These are phyloP conservation scores for Labeo rohita DNA, from an alignment of 2,113 vertebrate species.

Conservation along the genomic window DNA sequence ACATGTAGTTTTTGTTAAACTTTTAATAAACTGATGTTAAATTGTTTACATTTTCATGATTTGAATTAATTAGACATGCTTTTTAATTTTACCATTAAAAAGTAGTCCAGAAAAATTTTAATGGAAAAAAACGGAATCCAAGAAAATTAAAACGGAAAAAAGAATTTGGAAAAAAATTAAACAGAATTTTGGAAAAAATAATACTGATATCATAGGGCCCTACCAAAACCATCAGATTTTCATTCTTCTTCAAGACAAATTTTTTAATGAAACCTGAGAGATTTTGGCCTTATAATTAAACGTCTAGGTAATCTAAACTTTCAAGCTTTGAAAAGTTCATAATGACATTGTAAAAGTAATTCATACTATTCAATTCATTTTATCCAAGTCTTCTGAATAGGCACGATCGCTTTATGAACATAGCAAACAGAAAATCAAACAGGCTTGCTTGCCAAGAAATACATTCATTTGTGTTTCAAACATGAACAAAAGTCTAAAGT, in stretches of 20 bases:
- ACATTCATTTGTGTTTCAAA: not conserved
- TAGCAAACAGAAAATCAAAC: not conserved
- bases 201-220: too few species aligned
- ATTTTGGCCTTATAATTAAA: not conserved
- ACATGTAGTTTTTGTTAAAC: too few species aligned
- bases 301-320: not conserved
- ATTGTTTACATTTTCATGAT: too few species aligned
- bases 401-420: not conserved
- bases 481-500: not conserved
- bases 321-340: not conserved
- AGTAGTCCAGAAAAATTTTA: too few species aligned
- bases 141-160: too few species aligned
- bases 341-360: not conserved
- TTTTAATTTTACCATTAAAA: too few species aligned
- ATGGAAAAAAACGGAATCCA: too few species aligned
- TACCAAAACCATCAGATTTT: not conserved
- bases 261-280: not conserved
- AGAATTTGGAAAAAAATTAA: not conserved
- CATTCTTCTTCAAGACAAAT: not conserved
- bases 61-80: too few species aligned
- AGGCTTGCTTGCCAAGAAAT: not conserved
- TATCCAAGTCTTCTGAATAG: not conserved
- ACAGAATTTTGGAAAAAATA: too few species aligned
- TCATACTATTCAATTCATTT: not conserved
- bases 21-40: too few species aligned